Conservation (phyloP, 2,797 vertebrate species). For the Rhadinocentrus ornatus region DNA sequence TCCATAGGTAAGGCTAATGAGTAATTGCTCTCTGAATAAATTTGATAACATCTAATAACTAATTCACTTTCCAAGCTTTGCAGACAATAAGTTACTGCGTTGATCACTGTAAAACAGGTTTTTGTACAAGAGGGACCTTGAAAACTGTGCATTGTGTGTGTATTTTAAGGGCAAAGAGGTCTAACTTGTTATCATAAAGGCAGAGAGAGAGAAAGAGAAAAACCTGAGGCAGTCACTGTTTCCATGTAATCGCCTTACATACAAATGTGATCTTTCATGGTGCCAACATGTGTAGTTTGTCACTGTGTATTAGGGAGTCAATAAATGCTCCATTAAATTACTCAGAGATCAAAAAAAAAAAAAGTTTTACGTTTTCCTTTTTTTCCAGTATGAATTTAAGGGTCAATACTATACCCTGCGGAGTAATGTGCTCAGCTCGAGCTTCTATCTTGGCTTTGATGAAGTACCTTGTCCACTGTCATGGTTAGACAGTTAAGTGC, state of each 20-base stretch:
- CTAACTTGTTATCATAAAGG: constrained; percentile 55
- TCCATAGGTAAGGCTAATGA: constrained; percentile 43
- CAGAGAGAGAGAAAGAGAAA: constrained; percentile 49
- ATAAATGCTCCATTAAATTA: constrained; percentile 27
- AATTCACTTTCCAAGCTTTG: constrained; percentile 61
- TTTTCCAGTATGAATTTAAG: constrained; percentile 44
- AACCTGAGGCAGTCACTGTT: constrained; percentile 44
- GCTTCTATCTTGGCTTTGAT: constrained; percentile 71
- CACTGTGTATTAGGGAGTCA: constrained; percentile 22
- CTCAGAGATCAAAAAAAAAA: constrained; percentile 37
- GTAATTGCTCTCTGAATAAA: constrained; percentile 62
- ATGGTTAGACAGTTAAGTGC: constrained; percentile 75
- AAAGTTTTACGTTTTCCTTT: constrained; percentile 48
- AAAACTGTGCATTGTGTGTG: constrained; percentile 48
- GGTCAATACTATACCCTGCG: constrained; percentile 33
- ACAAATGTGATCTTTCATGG: constrained; percentile 2
- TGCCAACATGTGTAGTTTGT: constrained; percentile 24
- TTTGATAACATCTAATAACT: constrained; percentile 49
- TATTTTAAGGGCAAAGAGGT: constrained; percentile 45
- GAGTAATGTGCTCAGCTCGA: constrained; percentile 60
- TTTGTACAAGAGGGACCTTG: constrained; percentile 58
- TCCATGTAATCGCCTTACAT: constrained; percentile 37
- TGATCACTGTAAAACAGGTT: constrained; percentile 51
- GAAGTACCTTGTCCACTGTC: constrained; percentile 75
- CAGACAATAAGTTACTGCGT: constrained; percentile 50